Evolutionary conservation across 2,797 vertebrate genomes (phyloP).

Genomic region (Bradypodion ventrale): DNA sequence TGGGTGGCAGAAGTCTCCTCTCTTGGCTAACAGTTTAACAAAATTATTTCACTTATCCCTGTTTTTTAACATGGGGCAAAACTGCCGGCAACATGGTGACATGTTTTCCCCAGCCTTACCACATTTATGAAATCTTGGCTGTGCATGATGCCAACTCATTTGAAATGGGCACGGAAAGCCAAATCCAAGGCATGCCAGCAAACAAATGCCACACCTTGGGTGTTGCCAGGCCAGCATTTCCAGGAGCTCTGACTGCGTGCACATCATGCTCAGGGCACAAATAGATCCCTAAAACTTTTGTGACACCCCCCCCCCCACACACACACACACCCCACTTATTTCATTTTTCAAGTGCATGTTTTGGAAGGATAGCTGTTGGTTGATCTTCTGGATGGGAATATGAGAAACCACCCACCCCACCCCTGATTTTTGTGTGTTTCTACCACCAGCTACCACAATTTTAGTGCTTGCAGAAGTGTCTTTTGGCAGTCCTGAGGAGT

Average conservation of each 20-base stretch:
- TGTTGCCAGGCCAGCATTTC: neutral
- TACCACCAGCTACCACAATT: no score
- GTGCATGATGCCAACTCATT: neutral
- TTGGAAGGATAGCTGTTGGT: neutral
- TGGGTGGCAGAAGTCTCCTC: neutral
- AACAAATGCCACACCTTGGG: slow-evolving; percentile 12
- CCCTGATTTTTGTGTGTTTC: no score
- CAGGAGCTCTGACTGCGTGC: neutral
- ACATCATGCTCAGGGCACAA: neutral
- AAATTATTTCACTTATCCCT: neutral
- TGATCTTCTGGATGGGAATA: neutral
- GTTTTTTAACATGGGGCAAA: no score
- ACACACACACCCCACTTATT: neutral
- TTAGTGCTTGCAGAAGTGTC: no score
- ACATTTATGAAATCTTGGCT: neutral
- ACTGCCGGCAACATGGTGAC: fast-evolving
- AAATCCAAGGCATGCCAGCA: neutral
- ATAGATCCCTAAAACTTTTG: neutral
- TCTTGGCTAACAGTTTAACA: neutral
- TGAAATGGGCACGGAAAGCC: neutral
- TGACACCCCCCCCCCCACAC: no score
- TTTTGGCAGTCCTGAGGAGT: no score
- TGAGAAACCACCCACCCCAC: neutral
- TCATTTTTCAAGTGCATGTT: neutral
- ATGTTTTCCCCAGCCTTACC: neutral